These are phyloP conservation scores for Papilio protenor DNA, from an alignment of 2,888 invertebrate genomes.

Conservation along the genomic window DNA sequence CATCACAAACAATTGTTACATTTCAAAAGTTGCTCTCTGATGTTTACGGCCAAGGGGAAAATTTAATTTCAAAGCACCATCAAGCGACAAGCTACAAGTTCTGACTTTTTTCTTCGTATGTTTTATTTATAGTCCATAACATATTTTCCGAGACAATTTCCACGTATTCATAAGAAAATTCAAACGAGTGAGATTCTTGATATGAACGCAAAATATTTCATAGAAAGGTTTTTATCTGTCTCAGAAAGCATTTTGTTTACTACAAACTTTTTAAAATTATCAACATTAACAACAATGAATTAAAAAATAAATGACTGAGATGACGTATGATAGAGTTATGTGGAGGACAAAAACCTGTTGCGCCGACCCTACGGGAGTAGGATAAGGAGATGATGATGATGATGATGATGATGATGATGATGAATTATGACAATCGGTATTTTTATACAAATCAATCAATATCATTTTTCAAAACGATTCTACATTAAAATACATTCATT, in stretches of 20 bases:
- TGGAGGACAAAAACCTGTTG: too few species aligned
- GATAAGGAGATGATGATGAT: too few species aligned
- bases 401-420: too few species aligned
- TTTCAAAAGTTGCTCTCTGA: conserved; percentile 39
- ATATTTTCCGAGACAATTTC: conserved; percentile 10
- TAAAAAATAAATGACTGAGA: too few species aligned
- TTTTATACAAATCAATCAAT: too few species aligned
- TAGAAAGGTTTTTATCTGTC: not conserved
- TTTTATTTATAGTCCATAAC: conserved; percentile 9
- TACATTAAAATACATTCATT: not conserved
- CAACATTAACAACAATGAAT: too few species aligned
- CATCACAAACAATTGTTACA: conserved; percentile 45
- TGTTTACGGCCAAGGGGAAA: conserved; percentile 33
- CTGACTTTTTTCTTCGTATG: conserved; percentile 14
- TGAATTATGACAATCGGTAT: too few species aligned
- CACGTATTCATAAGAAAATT: not conserved
- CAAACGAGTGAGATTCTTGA: not conserved
- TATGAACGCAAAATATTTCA: not conserved
- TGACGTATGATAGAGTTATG: too few species aligned
- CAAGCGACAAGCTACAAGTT: conserved; percentile 21
- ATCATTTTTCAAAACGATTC: too few species aligned
- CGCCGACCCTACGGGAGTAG: too few species aligned
- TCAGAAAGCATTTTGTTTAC: not conserved
- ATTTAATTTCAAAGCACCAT: conserved; percentile 39
- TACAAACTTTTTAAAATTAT: not conserved